phyloP scores from a whole-genome alignment of 2,888 invertebrate species.

The Torymus aiolomorphi region DNA sequence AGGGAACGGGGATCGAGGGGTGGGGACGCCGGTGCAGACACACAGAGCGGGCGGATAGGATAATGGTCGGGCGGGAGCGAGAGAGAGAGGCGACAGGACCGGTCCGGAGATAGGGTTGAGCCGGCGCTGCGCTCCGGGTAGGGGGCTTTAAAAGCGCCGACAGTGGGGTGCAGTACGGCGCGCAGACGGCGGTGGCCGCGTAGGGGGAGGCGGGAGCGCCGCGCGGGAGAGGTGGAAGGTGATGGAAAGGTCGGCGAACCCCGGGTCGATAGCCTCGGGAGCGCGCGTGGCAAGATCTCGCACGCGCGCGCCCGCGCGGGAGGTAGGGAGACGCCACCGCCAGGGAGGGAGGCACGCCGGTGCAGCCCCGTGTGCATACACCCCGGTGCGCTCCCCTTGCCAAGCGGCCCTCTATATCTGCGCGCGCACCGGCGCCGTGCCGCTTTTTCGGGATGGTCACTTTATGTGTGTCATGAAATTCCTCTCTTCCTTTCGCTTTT shows the following conservation, averaged over 20 bases:
- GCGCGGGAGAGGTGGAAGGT: slow-evolving; percentile 44
- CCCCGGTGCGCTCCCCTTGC: not conserved
- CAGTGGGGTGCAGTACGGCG: not conserved
- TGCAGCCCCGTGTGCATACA: not conserved
- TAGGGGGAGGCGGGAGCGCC: slow-evolving; percentile 65
- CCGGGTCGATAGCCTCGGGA: slow-evolving; percentile 71
- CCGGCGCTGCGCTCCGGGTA: slow-evolving; percentile 5
- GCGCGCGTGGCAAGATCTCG: slow-evolving; percentile 28
- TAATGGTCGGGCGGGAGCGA: not conserved
- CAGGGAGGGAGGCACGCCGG: too few relatives aligned
- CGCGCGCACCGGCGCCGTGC: too few relatives aligned
- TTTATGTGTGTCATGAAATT: too few relatives aligned
- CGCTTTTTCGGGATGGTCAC: too few relatives aligned
- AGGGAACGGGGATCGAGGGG: not conserved
- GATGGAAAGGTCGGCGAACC: slow-evolving; percentile 65
- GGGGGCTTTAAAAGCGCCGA: slow-evolving; percentile 28
- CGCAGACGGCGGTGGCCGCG: slow-evolving; percentile 39
- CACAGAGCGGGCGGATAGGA: slow-evolving; percentile 1
- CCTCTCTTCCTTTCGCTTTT: too few relatives aligned
- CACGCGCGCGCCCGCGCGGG: too few relatives aligned
- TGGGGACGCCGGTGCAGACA: not conserved
- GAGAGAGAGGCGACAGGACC: slow-evolving; percentile 13
- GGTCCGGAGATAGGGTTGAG: slow-evolving; percentile 45
- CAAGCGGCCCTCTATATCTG: too few relatives aligned
- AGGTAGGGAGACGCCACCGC: too few relatives aligned